Base-by-base conservation (phyloP, 1,140 invertebrate species). In the Teleogryllus occipitalis region DNA sequence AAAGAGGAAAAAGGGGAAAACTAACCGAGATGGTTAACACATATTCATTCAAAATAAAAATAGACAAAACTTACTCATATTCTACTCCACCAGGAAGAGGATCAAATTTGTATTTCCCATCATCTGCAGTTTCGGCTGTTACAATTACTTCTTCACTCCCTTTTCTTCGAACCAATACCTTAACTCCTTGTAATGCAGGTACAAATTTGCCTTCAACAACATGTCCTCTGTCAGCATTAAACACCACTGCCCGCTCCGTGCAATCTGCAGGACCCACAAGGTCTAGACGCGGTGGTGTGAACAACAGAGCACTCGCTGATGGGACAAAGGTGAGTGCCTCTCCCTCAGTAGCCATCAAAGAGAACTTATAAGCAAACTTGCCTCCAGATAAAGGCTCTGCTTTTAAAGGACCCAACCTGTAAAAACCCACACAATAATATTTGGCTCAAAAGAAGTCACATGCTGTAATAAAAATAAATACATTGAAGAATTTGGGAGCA, bases 101-200 rank as follows among this genome's bases (percentile, higher is more conserved):
- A 8, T 93, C 94, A 83, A 95, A 91, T 82, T 87, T 90, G 84
- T 95, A 97, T 78, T 87, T 88, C n/a, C 97, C 96, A 80, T 92
- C 89, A 46, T 83, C 82, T 82, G 89, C 86, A 4, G 91, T 92
- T 8, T 86, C 83, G 65, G 88, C 47, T 39, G 84, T 87, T 27
- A 86, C 86, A 12, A 87, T 83, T 21, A 85, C 87, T 27, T 84
- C 82, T 74, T 87, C 84, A 74, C 86, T 85, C 72, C 87, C 84
- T 80, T 85, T 85, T 0, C 86, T 80, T 82, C 12, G 87, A 83
- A 72, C 83, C 14, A 88, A 91, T 72, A 97, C 85, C 8, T 88
- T 88, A 15, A 93, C 95, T 77, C 90, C 93, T 79, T 87, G 85
- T 8, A 95, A 84, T 3, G 91, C 83, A n/a, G 93, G 93, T 74